A percentile compares a stretch with the other conserved stretches of the same genome.
These are phyloP conservation scores for Maniola hyperantus DNA, from an alignment of 2,888 invertebrate genomes.

Conservation along the genomic window DNA sequence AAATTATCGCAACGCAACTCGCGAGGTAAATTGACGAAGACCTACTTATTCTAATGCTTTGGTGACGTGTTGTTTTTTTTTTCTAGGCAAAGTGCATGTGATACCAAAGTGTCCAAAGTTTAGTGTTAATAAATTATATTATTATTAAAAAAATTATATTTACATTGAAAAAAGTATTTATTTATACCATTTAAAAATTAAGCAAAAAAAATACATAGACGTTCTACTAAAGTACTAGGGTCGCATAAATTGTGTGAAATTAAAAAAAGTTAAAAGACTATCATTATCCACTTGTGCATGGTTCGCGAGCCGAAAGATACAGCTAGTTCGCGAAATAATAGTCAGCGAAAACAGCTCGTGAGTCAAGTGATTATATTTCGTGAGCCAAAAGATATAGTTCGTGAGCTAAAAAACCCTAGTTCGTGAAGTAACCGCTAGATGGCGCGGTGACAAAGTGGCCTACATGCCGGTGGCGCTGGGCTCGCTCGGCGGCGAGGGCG, in stretches of 20 bases:
- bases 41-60: slow-evolving; percentile 4
- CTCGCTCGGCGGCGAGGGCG: slow-evolving; percentile 85
- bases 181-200: slow-evolving; percentile 21
- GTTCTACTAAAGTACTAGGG: slow-evolving; percentile 25
- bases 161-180: slow-evolving; percentile 19
- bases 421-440: slow-evolving; percentile 56
- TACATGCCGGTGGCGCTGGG: slow-evolving; percentile 85
- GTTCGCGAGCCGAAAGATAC: not conserved
- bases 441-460: slow-evolving; percentile 85
- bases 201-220: slow-evolving; percentile 21
- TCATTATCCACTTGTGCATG: not conserved
- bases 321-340: not conserved
- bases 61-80: slow-evolving; percentile 18
- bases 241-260: slow-evolving; percentile 11
- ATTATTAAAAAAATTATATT: slow-evolving; percentile 29
- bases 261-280: no score
- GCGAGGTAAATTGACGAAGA: not conserved
- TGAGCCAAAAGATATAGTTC: not conserved
- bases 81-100: slow-evolving; percentile 39
- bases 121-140: slow-evolving; percentile 30
- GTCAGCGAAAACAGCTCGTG: not conserved
- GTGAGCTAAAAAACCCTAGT: slow-evolving; percentile 1
- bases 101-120: slow-evolving; percentile 65
- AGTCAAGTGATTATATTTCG: not conserved
- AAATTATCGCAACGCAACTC: not conserved